These are phyloP conservation scores for Epistrophella euchroma DNA, from an alignment of 2,888 invertebrate genomes.

Conservation along the genomic window DNA sequence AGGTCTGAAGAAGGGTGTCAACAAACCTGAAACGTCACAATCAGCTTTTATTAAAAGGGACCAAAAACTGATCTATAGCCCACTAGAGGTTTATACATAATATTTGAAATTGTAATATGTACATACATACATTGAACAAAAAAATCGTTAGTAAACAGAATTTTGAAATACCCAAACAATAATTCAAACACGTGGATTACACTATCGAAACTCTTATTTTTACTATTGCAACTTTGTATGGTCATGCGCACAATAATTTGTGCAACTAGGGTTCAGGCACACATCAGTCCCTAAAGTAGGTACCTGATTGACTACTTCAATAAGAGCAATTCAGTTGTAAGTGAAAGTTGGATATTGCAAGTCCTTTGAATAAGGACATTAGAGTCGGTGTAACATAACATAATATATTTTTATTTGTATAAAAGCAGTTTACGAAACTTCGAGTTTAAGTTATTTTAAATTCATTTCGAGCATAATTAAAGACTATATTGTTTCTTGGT, in stretches of 20 bases:
- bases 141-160: neutral
- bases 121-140: too few species aligned
- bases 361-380: neutral
- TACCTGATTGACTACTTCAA: neutral
- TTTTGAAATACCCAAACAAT: neutral
- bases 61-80: too few species aligned
- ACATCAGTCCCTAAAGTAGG: neutral
- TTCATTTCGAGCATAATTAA: neutral
- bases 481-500: neutral
- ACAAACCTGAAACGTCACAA: too few species aligned
- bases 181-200: neutral
- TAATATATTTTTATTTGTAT: neutral
- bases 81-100: too few species aligned
- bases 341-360: conserved; percentile 1
- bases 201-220: neutral
- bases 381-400: neutral
- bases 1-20: too few species aligned
- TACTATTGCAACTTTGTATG: neutral
- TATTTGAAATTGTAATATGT: too few species aligned
- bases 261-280: too few species aligned
- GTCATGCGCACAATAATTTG: conserved; percentile 9
- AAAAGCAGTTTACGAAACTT: neutral
- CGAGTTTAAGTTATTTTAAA: neutral
- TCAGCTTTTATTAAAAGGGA: too few species aligned
- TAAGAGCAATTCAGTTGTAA: conserved; percentile 4